Conservation (phyloP, 2,888 invertebrate genomes). For the Bombyx huttoni region DNA sequence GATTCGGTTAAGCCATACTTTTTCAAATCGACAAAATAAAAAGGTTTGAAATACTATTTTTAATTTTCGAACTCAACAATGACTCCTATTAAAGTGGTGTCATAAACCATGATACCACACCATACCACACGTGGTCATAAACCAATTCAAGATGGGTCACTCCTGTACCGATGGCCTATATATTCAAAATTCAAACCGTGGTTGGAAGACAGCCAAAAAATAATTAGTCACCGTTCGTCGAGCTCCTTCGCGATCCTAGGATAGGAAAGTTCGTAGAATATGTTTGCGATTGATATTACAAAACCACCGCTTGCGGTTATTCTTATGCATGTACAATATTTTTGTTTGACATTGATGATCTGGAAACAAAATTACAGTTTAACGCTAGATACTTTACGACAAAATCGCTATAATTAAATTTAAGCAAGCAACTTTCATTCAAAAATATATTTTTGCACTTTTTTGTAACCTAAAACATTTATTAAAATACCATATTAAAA, state of each 20-base stretch:
- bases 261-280: slow-evolving; percentile 35
- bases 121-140: not conserved
- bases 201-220: slow-evolving; percentile 55
- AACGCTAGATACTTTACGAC: no score
- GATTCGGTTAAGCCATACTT: no score
- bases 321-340: not conserved
- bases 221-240: slow-evolving; percentile 54
- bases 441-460: no score
- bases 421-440: no score
- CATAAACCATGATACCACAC: not conserved
- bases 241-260: slow-evolving; percentile 34
- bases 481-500: no score
- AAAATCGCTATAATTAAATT: no score
- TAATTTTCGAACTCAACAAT: no score
- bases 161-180: slow-evolving; percentile 7
- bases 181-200: slow-evolving; percentile 27
- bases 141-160: not conserved
- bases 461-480: no score
- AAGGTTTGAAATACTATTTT: no score
- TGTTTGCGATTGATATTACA: slow-evolving; percentile 12
- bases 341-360: not conserved
- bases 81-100: not conserved
- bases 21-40: no score
- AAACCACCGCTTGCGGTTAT: slow-evolving; percentile 8
- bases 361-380: no score